Percentiles rank a stretch among this genome's conserved stretches.
Evolutionary conservation across 2,797 vertebrate species (phyloP).

Genomic region (Morus bassanus): DNA sequence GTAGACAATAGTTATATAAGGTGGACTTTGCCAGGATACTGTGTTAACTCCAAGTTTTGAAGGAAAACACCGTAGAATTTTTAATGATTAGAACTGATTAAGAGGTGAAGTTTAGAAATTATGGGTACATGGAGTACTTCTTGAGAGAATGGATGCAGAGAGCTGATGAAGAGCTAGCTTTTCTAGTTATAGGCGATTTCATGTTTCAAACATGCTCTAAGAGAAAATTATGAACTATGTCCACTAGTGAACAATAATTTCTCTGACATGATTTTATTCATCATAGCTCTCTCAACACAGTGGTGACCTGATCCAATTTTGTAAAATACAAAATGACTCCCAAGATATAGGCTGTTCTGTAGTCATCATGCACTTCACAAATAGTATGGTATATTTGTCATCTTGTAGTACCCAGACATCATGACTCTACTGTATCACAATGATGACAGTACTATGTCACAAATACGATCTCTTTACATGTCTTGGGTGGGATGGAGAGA

Average conservation of each 20-base stretch:
- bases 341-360: background rate
- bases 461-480: background rate
- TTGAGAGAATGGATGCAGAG: background rate
- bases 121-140: background rate
- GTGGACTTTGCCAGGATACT: background rate
- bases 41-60: background rate
- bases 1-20: background rate
- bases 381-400: background rate
- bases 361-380: background rate
- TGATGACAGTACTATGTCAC: background rate
- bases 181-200: background rate
- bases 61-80: background rate
- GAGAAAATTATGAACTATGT: background rate
- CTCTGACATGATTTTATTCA: background rate
- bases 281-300: background rate
- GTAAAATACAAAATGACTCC: background rate
- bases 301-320: background rate
- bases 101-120: background rate
- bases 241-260: background rate
- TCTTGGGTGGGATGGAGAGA: background rate
- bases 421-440: background rate
- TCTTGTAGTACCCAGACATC: background rate
- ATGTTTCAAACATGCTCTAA: background rate
- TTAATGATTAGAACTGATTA: background rate
- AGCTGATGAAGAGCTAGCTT: background rate